phyloP scores from a whole-genome alignment of 2,888 invertebrate genomes.

The Chorisops tibialis region DNA sequence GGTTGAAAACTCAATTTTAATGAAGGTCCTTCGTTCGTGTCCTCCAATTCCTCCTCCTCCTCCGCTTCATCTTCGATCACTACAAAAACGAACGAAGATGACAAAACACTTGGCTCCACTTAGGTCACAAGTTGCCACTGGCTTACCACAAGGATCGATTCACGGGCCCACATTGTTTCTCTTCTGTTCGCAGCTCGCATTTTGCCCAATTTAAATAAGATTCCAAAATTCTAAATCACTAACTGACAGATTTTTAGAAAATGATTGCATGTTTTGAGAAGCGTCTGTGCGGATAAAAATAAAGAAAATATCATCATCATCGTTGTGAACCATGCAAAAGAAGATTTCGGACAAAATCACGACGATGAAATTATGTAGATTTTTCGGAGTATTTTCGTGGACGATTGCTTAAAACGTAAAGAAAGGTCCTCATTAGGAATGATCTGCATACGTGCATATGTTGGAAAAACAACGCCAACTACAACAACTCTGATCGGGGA shows the following conservation, averaged over 20 bases:
- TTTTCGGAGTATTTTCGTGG: neutral
- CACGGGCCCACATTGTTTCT: neutral
- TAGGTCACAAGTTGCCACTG: neutral
- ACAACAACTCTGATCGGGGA: neutral
- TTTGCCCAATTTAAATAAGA: conserved; percentile 52
- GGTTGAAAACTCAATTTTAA: conserved; percentile 49
- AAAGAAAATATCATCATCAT: neutral
- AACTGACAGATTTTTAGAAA: conserved; percentile 35
- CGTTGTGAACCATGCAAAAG: no score
- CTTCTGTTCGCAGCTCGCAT: neutral
- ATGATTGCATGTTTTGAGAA: conserved; percentile 9
- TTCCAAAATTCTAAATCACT: conserved; percentile 54
- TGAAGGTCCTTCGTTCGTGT: conserved; percentile 39
- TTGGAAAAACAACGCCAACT: neutral
- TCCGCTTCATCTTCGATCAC: conserved; percentile 8
- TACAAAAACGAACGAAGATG: conserved; percentile 15
- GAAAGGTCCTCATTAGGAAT: neutral
- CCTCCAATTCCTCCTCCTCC: conserved; percentile 1
- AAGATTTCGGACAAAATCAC: neutral
- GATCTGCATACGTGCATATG: no score
- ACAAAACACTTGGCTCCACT: conserved; percentile 13
- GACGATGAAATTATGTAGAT: neutral
- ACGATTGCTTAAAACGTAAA: neutral
- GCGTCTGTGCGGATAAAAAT: neutral
- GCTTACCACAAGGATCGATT: neutral